Percentiles rank a stretch among this genome's conserved stretches.
Conservation (phyloP, 2,888 invertebrate species). For the Leptothorax acervorum region DNA sequence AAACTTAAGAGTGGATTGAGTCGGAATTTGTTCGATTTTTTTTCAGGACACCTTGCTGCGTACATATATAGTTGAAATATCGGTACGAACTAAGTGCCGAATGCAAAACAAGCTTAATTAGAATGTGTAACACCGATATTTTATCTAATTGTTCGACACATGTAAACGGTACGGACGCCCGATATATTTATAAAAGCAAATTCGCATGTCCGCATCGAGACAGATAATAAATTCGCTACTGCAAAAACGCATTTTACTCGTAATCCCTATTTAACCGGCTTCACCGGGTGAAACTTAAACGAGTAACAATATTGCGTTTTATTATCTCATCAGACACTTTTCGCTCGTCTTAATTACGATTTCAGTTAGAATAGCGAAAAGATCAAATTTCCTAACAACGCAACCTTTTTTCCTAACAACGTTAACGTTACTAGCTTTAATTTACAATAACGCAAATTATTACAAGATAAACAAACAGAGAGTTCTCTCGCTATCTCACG, state of each 20-base stretch:
- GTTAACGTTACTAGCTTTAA: slow-evolving; percentile 30
- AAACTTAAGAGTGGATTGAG: not conserved
- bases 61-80: not conserved
- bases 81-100: not conserved
- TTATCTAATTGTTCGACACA: slow-evolving; percentile 4
- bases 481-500: slow-evolving; percentile 5
- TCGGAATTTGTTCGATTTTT: not conserved
- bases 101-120: slow-evolving; percentile 18
- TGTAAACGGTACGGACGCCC: not conserved
- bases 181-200: slow-evolving; percentile 22
- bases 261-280: not conserved
- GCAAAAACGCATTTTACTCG: slow-evolving; percentile 14
- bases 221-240: slow-evolving; percentile 1
- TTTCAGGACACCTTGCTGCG: not conserved
- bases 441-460: slow-evolving; percentile 33
- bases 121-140: not conserved
- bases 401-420: not conserved
- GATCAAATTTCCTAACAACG: slow-evolving; percentile 16
- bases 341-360: slow-evolving; percentile 8
- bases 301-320: slow-evolving; percentile 9
- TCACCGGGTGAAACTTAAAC: slow-evolving; percentile 1
- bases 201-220: not conserved
- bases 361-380: slow-evolving; percentile 12
- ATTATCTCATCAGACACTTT: slow-evolving; percentile 9
- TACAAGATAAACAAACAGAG: slow-evolving; percentile 23